These are phyloP conservation scores for Drosophila azteca DNA, from an alignment of 1,140 invertebrate species.

Conservation along the genomic window DNA sequence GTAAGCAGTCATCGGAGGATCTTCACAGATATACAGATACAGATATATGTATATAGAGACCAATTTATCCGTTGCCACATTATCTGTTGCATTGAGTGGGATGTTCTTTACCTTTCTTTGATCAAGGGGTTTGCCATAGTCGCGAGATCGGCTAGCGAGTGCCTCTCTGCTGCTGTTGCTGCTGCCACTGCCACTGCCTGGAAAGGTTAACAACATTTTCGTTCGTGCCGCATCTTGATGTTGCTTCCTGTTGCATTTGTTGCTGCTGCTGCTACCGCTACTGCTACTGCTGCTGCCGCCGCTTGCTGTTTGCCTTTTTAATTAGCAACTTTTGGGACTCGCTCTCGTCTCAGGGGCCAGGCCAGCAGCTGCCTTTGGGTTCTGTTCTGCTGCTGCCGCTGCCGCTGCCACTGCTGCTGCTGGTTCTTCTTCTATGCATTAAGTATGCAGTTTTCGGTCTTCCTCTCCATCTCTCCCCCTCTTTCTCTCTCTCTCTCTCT, in stretches of 20 bases:
- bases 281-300: constrained; percentile 12
- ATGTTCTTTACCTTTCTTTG: too few species aligned
- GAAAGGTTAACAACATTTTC: constrained; percentile 80
- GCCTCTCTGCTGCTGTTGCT: constrained; percentile 31
- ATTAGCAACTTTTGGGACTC: constrained; percentile 81
- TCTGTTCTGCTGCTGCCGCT: too few species aligned
- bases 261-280: constrained; percentile 36
- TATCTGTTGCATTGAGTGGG: too few species aligned
- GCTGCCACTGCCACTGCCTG: constrained; percentile 34
- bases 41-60: too few species aligned
- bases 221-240: constrained; percentile 79
- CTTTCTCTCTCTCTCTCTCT: constrained; percentile 37
- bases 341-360: constrained; percentile 37
- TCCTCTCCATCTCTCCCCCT: constrained; percentile 16
- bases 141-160: too few species aligned
- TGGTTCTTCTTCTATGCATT: constrained; percentile 52
- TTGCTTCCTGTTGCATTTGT: constrained; percentile 65
- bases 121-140: too few species aligned
- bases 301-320: constrained; percentile 76
- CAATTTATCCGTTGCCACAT: too few species aligned
- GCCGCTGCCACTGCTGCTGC: not conserved
- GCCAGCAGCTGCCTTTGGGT: constrained; percentile 22
- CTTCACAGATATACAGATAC: too few species aligned
- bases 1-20: too few species aligned
- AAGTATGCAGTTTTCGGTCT: constrained; percentile 75